Conservation (phyloP, 2,888 invertebrate species). For the Notodonta ziczac region DNA sequence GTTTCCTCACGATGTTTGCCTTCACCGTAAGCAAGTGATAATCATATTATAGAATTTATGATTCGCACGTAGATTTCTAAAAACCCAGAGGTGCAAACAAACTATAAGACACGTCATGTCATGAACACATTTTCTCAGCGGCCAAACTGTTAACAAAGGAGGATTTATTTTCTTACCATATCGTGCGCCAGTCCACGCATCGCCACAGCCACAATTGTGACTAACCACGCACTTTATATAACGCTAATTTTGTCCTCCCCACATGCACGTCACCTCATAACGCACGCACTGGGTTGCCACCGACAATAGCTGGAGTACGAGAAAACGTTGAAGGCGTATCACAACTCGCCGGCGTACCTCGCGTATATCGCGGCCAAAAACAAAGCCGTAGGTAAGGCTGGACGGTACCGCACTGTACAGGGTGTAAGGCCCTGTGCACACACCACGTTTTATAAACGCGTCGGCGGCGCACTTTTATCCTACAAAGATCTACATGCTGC, state of each 20-base stretch:
- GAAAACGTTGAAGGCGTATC: conserved; percentile 96
- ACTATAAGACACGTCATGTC: too few species aligned
- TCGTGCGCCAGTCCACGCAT: conserved; percentile 15
- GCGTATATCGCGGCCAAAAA: conserved; percentile 97
- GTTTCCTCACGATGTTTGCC: too few species aligned
- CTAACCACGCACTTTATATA: conserved; percentile 66
- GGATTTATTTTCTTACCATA: not conserved
- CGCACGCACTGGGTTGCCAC: conserved; percentile 51
- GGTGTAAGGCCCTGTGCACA: too few species aligned
- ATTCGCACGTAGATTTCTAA: too few species aligned
- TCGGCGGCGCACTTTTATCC: too few species aligned
- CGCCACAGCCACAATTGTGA: conserved; percentile 49
- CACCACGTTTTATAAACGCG: too few species aligned
- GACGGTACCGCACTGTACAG: conserved; percentile 28
- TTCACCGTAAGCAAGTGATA: too few species aligned
- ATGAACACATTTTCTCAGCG: too few species aligned
- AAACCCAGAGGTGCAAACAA: too few species aligned
- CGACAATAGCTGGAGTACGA: conserved; percentile 92
- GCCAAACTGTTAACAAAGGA: not conserved
- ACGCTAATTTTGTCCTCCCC: conserved; percentile 64
- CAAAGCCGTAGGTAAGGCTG: conserved; percentile 89
- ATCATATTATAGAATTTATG: too few species aligned
- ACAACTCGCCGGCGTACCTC: conserved; percentile 97
- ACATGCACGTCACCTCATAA: conserved; percentile 75
- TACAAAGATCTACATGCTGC: too few species aligned